Conservation (phyloP, 1,140 invertebrate genomes). For the Campoletis sonorensis region DNA sequence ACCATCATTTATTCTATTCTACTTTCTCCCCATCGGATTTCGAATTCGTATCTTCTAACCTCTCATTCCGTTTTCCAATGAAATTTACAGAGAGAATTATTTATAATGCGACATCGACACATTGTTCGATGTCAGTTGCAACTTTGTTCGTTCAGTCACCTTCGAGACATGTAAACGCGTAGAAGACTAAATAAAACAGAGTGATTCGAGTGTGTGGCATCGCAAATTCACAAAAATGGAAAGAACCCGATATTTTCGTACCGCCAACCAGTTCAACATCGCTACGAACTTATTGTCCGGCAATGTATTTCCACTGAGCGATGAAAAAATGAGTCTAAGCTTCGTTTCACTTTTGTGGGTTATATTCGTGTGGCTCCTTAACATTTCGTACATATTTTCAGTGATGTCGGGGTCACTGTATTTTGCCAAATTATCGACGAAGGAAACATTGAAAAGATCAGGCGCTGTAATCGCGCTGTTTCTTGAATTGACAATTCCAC, state of each 20-base stretch:
- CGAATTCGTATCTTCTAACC: not conserved
- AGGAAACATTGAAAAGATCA: not conserved
- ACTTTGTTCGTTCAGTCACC: not conserved
- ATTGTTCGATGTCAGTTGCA: not conserved
- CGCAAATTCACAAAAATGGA: not conserved
- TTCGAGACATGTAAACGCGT: not conserved
- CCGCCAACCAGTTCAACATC: constrained; percentile 11
- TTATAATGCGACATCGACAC: not conserved
- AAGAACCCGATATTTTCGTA: constrained; percentile 6
- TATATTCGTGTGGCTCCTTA: not conserved
- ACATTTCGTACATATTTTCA: not conserved
- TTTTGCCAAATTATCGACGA: not conserved
- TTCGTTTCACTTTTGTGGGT: not conserved
- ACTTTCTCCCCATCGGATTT: not conserved
- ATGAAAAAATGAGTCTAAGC: not conserved
- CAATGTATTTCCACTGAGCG: not conserved
- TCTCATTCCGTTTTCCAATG: not conserved
- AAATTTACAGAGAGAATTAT: constrained; percentile 11
- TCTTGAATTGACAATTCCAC: not conserved
- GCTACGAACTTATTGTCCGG: not conserved
- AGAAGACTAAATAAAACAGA: not conserved
- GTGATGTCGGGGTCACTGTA: not conserved
- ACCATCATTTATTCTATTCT: not conserved
- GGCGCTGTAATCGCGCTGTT: not conserved
- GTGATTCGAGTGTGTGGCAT: not conserved